These are phyloP conservation scores for Metalampra italica DNA, from an alignment of 2,888 invertebrate genomes.

Conservation along the genomic window DNA sequence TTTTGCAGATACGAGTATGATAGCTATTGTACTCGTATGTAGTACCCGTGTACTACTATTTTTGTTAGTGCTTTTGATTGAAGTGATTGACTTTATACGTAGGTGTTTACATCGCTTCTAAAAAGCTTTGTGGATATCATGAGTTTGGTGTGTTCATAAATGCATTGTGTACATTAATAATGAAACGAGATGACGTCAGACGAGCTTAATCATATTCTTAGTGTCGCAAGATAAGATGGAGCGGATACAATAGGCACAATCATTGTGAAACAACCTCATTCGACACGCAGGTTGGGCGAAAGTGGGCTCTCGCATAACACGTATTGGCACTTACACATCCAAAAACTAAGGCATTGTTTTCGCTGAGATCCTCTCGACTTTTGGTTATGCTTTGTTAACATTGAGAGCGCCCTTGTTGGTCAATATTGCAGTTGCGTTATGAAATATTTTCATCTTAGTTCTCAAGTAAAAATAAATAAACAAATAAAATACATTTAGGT, in stretches of 20 bases:
- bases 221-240: conserved; percentile 70
- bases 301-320: conserved; percentile 55
- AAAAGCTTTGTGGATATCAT: not conserved
- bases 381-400: conserved; percentile 47
- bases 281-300: conserved; percentile 72
- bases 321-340: conserved; percentile 52
- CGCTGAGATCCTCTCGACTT: conserved; percentile 48
- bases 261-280: conserved; percentile 65
- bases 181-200: conserved; percentile 55
- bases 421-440: conserved; percentile 20
- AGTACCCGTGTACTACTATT: no score
- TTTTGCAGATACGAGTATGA: no score
- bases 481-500: not conserved
- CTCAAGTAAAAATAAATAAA: not conserved
- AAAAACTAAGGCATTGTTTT: conserved; percentile 53
- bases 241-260: conserved; percentile 68
- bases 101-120: not conserved
- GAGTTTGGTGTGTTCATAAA: not conserved
- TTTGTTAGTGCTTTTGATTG: no score
- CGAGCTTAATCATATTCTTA: conserved; percentile 71
- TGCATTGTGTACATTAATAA: conserved; percentile 14
- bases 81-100: no score
- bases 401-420: conserved; percentile 19
- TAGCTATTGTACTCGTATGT: no score
- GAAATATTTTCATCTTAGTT: conserved; percentile 14